Conservation (phyloP, 2,797 vertebrate genomes). For the Perodicticus potto region DNA sequence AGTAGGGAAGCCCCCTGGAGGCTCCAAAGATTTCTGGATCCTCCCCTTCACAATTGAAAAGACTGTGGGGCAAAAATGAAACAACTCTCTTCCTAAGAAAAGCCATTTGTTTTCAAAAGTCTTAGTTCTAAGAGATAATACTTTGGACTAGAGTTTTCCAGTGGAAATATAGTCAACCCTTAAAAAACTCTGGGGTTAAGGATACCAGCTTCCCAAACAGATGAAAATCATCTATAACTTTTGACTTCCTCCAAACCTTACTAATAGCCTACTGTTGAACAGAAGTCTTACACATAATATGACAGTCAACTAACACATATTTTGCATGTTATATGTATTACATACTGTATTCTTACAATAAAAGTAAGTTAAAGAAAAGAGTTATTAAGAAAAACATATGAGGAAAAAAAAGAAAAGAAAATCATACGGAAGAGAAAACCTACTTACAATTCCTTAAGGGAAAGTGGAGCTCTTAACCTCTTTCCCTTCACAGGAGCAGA, state of each 20-base stretch:
- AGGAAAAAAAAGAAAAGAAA: neutral
- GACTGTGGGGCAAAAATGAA: neutral
- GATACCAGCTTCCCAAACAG: neutral
- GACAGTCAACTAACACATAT: neutral
- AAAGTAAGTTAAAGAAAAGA: neutral
- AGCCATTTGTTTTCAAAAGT: neutral
- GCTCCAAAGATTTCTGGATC: neutral
- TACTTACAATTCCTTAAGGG: neutral
- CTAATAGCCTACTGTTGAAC: neutral
- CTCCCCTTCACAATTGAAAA: neutral
- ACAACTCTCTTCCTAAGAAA: neutral
- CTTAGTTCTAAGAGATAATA: neutral
- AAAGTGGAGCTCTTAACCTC: neutral
- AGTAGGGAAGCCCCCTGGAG: neutral
- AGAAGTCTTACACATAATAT: neutral
- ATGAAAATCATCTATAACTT: neutral
- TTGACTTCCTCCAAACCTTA: neutral
- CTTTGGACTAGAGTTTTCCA: neutral
- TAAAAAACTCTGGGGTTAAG: neutral
- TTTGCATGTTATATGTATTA: neutral
- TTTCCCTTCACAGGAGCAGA: neutral
- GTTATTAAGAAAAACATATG: neutral
- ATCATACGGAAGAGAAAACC: neutral
- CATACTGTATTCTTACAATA: neutral
- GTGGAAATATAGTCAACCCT: neutral